These are phyloP conservation scores for Amblyraja radiata DNA, from an alignment of 2,797 vertebrate species.

Conservation along the genomic window DNA sequence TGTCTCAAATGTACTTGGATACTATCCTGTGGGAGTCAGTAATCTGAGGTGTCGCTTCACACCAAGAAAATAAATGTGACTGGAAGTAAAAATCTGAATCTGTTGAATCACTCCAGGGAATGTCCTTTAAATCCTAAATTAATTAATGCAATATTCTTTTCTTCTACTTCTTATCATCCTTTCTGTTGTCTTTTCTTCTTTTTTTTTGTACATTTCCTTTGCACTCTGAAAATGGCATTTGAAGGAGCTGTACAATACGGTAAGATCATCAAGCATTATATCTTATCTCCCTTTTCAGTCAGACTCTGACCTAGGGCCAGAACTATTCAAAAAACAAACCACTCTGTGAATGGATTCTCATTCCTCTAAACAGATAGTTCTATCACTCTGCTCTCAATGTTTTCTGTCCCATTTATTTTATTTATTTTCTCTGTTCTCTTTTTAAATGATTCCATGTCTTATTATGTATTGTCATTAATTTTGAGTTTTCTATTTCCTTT, in stretches of 20 bases:
- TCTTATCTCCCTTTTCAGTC: neutral
- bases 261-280: neutral
- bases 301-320: neutral
- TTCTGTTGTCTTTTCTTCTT: neutral
- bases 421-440: neutral
- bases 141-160: neutral
- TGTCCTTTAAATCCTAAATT: neutral
- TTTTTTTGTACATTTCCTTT: neutral
- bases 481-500: neutral
- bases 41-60: neutral
- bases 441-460: neutral
- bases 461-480: neutral
- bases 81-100: neutral
- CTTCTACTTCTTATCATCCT: neutral
- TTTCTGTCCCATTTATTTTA: neutral
- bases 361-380: neutral
- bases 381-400: neutral
- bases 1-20: neutral
- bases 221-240: neutral
- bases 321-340: neutral
- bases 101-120: neutral
- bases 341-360: neutral
- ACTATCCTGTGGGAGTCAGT: neutral
- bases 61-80: conserved; percentile 8
- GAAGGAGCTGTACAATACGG: neutral